phyloP scores from a whole-genome alignment of 2,888 invertebrate species.

The Psylliodes chrysocephalus region DNA sequence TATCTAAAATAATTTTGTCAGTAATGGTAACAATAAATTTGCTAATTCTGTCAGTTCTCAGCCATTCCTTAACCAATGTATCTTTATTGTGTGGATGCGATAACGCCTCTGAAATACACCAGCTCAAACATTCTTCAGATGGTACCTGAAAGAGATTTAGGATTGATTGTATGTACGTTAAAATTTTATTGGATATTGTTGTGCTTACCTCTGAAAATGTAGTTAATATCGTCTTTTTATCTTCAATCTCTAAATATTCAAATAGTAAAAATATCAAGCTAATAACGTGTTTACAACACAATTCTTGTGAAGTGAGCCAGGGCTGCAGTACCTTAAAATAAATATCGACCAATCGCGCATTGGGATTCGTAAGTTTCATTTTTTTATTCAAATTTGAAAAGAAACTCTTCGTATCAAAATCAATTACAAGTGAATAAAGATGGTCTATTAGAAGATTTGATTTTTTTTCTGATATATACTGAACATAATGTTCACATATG shows the following conservation, averaged over 20 bases:
- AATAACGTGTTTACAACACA: conserved; percentile 68
- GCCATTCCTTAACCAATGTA: conserved; percentile 64
- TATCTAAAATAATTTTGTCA: conserved; percentile 55
- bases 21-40: conserved; percentile 62
- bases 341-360: conserved; percentile 51
- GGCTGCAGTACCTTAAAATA: conserved; percentile 53
- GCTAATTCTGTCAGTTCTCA: conserved; percentile 62
- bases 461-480: conserved; percentile 65
- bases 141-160: conserved; percentile 51
- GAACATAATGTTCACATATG: conserved; percentile 68
- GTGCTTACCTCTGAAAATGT: conserved; percentile 67
- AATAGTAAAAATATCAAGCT: conserved; percentile 73
- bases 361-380: conserved; percentile 45
- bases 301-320: conserved; percentile 68
- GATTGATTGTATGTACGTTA: too few relatives aligned
- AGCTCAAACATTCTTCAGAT: conserved; percentile 59
- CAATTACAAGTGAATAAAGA: conserved; percentile 67
- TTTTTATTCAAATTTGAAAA: conserved; percentile 63
- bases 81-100: conserved; percentile 64
- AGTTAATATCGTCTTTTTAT: conserved; percentile 68
- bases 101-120: conserved; percentile 64
- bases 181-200: too few relatives aligned
- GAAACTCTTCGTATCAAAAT: conserved; percentile 69
- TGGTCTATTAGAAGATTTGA: conserved; percentile 66
- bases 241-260: conserved; percentile 66